Base-by-base conservation (phyloP, 2,113 vertebrate genomes). In the Paedocypris sp. region DNA sequence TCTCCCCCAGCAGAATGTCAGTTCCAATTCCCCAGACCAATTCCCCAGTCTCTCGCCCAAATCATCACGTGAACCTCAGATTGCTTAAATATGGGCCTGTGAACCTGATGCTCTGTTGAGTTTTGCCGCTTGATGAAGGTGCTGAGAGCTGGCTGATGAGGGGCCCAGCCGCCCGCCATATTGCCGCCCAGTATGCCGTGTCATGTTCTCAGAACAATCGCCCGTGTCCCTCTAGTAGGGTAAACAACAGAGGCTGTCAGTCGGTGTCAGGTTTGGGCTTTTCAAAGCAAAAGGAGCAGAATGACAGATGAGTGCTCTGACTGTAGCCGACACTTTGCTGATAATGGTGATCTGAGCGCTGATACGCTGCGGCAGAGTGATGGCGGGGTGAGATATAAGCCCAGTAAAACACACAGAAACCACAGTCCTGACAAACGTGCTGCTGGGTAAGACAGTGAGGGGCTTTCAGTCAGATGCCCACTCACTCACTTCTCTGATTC, bases 211-310 rank as follows among this genome's bases (percentile, higher is more conserved):
- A 28, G 43, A 62, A 66, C 68, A 62, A 62, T 66, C 51, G 32
- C 12, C 63, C 58, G 38, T 70, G 68, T 70, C 68, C 68, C 15
- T 65, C 62, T 59, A 70, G 62, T 64, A 61, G 68, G 62, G 68
- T 70, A 66, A 70, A 70, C 68, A 70, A 57, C 58, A 58, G 58
- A 66, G 68, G 50, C 64, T 73, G 71, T 69, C 67, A 69, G 64
- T 38, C 46, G 64, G 69, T 71, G 69, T 71, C 64, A 60, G 64
- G 60, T 71, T 67, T 45, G 42, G 43, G 58, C 59, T 60, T 67
- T 64, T 67, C 64, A 67, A 67, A 63, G 60, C 35, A 53, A 42
- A 15, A 60, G 39, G 38, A 51, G 28, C 41, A 67, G 56, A 64
- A 71, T 71, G 69, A 71, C 69, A 67, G 69, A 71, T 71, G 69